A percentile compares a stretch with the other conserved stretches of the same genome.
Conservation (phyloP, 1,140 invertebrate species). For the Leptopilina clavipes region DNA sequence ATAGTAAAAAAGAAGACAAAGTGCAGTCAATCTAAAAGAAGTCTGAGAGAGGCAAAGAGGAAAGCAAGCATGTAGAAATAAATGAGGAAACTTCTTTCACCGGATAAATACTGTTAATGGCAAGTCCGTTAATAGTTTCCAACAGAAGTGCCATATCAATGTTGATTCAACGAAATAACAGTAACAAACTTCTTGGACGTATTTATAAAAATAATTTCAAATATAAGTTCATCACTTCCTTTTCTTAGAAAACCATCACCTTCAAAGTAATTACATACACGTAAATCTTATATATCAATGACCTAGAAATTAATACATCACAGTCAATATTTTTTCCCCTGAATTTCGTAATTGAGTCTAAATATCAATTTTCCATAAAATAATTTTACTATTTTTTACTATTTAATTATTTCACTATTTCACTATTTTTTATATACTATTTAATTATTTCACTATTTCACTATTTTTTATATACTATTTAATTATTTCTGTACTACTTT, state of each 20-base stretch:
- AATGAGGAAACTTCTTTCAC: constrained; percentile 39
- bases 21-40: constrained; percentile 14
- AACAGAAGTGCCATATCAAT: constrained; percentile 37
- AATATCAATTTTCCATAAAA: no score
- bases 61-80: constrained; percentile 19
- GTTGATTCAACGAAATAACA: constrained; percentile 11
- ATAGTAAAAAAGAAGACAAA: constrained; percentile 28
- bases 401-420: no score
- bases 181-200: not conserved
- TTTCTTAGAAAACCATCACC: not conserved
- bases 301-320: no score
- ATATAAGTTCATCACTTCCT: not conserved
- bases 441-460: no score
- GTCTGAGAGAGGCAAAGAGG: not conserved
- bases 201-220: not conserved
- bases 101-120: constrained; percentile 43
- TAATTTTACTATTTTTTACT: not conserved
- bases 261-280: no score
- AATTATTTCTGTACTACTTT: no score
- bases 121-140: constrained; percentile 38
- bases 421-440: no score
- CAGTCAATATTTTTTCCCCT: no score
- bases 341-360: no score
- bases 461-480: no score
- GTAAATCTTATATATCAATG: no score